Percentiles rank a stretch among this genome's conserved stretches.
phyloP scores from a whole-genome alignment of 2,113 vertebrate species.

The Zosterops lateralis region DNA sequence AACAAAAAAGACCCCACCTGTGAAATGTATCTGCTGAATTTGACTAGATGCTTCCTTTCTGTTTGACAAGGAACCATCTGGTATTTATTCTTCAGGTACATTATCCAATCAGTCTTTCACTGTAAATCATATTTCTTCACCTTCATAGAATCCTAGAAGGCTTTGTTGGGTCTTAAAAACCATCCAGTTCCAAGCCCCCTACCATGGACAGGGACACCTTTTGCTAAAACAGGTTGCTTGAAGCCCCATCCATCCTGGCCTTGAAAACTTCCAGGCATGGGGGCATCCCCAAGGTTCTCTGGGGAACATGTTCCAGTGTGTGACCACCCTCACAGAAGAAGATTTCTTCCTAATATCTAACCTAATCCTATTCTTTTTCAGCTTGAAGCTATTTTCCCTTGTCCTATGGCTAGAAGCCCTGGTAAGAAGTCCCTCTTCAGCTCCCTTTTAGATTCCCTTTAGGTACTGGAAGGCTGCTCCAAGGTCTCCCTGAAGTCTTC shows the following conservation, averaged over 20 bases:
- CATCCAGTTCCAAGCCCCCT: background rate
- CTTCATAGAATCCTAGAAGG: background rate
- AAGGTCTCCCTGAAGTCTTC: background rate
- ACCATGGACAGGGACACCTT: background rate
- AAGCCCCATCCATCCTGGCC: too few species aligned
- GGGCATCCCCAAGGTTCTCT: background rate
- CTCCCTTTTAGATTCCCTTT: background rate
- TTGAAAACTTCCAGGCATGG: background rate
- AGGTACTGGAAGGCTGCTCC: background rate
- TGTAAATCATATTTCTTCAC: background rate
- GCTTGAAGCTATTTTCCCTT: background rate
- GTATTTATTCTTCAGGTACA: background rate
- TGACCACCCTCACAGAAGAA: background rate
- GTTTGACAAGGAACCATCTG: background rate
- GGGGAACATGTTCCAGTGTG: rapidly evolving
- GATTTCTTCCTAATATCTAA: background rate
- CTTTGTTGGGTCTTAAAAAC: background rate
- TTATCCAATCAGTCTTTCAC: background rate
- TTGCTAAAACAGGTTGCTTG: background rate
- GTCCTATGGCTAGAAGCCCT: background rate
- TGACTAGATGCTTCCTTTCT: background rate
- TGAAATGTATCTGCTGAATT: background rate
- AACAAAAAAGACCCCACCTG: background rate
- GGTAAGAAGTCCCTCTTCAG: background rate
- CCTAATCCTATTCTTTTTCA: background rate